These are phyloP conservation scores for Charanyca ferruginea DNA, from an alignment of 2,888 invertebrate species.

Conservation along the genomic window DNA sequence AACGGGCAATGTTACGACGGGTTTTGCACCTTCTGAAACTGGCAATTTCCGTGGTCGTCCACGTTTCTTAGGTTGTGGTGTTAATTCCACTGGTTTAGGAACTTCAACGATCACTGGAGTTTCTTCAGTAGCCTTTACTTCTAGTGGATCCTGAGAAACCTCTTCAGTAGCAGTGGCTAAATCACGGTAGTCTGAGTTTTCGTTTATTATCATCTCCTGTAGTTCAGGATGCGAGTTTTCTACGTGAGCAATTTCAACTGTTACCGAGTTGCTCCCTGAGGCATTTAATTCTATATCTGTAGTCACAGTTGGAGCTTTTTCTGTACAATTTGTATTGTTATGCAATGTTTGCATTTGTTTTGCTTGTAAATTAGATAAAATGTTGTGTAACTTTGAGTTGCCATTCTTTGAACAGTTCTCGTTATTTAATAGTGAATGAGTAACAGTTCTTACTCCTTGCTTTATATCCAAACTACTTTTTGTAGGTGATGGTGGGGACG, in stretches of 20 bases:
- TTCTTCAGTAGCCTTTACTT: slow-evolving; percentile 75
- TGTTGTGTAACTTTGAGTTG: slow-evolving; percentile 88
- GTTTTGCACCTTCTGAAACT: slow-evolving; percentile 80
- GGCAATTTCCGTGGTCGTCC: slow-evolving; percentile 88
- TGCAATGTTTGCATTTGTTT: slow-evolving; percentile 83
- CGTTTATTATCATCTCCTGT: slow-evolving; percentile 86
- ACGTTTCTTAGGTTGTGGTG: slow-evolving; percentile 87
- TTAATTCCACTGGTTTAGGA: slow-evolving; percentile 75
- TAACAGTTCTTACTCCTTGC: slow-evolving; percentile 75
- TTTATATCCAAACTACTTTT: slow-evolving; percentile 75
- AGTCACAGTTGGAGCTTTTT: slow-evolving; percentile 74
- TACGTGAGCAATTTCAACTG: slow-evolving; percentile 74
- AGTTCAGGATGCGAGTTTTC: slow-evolving; percentile 80
- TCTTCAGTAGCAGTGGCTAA: slow-evolving; percentile 80
- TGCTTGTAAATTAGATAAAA: slow-evolving; percentile 85
- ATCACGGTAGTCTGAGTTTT: slow-evolving; percentile 86
- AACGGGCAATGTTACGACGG: slow-evolving; percentile 76
- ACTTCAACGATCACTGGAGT: slow-evolving; percentile 68
- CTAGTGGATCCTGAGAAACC: slow-evolving; percentile 86
- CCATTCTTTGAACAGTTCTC: slow-evolving; percentile 89
- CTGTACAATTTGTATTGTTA: slow-evolving; percentile 78
- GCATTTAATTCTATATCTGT: slow-evolving; percentile 81
- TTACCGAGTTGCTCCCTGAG: slow-evolving; percentile 82
- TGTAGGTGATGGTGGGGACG: slow-evolving; percentile 74
- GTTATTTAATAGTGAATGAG: slow-evolving; percentile 83